Evolutionary conservation across 1,140 invertebrate species (phyloP), one percentile per base, ranked within the genome.

Genomic region (Eurytemora carolleeae): DNA sequence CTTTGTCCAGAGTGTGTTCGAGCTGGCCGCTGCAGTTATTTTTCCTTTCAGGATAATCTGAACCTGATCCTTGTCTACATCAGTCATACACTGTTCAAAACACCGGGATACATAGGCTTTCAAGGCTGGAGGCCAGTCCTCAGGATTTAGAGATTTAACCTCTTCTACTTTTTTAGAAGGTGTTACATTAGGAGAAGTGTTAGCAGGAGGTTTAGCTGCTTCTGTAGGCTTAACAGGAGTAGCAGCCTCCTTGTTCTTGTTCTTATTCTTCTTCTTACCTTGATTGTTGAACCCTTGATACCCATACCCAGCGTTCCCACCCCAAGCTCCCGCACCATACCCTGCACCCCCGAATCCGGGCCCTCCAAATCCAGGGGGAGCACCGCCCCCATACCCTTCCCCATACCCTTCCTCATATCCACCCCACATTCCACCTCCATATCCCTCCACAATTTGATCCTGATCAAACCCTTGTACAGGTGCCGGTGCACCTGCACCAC

Each of bases 41-140:
- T 92, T 88, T 31, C 87, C 87, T 72, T 93, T 94, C 24, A 97
- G 74, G 66, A 90, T 85, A 63, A 89, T 87, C 70, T 93, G 87
- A 59, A 96, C 87, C 70, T 89, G 82, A 77, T 96, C 87, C 73
- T 90, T 87, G 71, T 95, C 87, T 60, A 87, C 79, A 59, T 80
- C 77, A 16, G 86, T 86, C 67, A 80, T 80, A 69, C 88, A 94
- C 73, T 87, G 87, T 31, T 82, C 82, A 76, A 93, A 96, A 68
- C 89, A 91, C 65, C 85, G 80, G 67, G 85, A 83, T 15, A 95
- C 88, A 74, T 93, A 97, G 63, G 84, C 68, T 65, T 77, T 79
- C 64, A 15, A 74, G 7, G 31, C 31, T 12, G 31, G 31, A n/a
- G 31, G 31, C 31, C 31, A 44, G n/a, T 44, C 31, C n/a, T 44